phyloP scores from a whole-genome alignment of 2,797 vertebrate genomes.

The Philypnodon macrostomus region DNA sequence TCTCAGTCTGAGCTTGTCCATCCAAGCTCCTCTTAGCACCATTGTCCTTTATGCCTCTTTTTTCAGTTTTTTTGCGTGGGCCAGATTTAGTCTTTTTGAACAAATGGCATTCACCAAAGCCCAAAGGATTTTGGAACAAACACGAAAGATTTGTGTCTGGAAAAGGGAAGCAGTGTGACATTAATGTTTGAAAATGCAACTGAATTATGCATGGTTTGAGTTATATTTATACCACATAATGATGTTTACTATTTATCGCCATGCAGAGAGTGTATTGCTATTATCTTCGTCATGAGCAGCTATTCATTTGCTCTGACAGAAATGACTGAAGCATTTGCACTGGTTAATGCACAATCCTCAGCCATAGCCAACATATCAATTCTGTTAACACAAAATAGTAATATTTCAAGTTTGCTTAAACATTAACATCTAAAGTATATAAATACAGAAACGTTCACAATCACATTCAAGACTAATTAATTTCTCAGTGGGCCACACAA shows the following conservation, averaged over 20 bases:
- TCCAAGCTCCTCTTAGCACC: not conserved
- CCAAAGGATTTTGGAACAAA: conserved; percentile 12
- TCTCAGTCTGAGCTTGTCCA: conserved; percentile 24
- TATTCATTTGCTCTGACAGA: conserved; percentile 1
- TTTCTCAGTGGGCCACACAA: not conserved
- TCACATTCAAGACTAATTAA: conserved; percentile 1
- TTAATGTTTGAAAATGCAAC: conserved; percentile 15
- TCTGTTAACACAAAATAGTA: too few relatives aligned
- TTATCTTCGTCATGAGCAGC: conserved; percentile 3
- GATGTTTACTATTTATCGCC: not conserved
- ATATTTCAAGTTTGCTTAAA: too few relatives aligned
- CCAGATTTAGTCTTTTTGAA: conserved; percentile 19
- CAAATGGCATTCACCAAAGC: conserved; percentile 9
- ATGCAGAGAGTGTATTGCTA: not conserved
- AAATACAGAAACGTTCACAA: not conserved
- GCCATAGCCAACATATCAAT: too few relatives aligned
- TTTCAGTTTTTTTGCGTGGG: not conserved
- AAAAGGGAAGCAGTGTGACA: conserved; percentile 14
- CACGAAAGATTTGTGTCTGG: conserved; percentile 7
- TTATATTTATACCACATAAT: conserved; percentile 6
- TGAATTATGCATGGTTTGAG: conserved; percentile 19
- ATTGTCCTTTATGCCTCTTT: conserved; percentile 18
- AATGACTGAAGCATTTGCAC: not conserved
- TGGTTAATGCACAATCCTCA: not conserved
- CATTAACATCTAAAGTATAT: too few relatives aligned